Evolutionary conservation across 1,140 invertebrate species (phyloP).

Genomic region (Lordiphosa clarofinis): DNA sequence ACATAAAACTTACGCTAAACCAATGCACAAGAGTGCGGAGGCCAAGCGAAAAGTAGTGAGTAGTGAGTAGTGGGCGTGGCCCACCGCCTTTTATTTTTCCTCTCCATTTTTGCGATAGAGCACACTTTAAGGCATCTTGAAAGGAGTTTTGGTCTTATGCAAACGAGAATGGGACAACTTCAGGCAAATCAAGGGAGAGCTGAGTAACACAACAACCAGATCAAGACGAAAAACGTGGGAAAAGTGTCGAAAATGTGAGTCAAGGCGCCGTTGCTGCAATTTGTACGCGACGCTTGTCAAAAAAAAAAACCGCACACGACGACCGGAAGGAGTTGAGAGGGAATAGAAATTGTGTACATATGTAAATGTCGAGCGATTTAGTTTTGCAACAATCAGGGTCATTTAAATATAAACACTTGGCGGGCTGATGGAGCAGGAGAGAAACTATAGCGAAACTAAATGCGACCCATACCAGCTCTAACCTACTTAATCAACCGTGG

Average conservation of each 20-base stretch:
- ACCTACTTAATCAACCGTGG: too few species aligned
- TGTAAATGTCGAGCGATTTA: too few species aligned
- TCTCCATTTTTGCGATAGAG: conserved; percentile 8
- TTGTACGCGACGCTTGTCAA: conserved; percentile 61
- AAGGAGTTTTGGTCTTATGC: conserved; percentile 71
- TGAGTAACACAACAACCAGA: conserved; percentile 12
- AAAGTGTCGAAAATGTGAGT: conserved; percentile 55
- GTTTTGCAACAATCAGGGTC: not conserved
- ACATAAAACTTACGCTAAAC: conserved; percentile 45
- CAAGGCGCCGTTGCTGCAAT: conserved; percentile 66
- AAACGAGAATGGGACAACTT: conserved; percentile 52
- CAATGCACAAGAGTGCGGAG: not conserved
- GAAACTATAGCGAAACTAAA: too few species aligned
- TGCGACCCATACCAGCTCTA: too few species aligned
- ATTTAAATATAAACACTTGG: not conserved
- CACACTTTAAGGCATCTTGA: conserved; percentile 27
- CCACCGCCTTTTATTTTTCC: conserved; percentile 3
- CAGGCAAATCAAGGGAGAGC: conserved; percentile 55
- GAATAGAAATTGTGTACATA: not conserved
- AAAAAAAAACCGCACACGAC: conserved; percentile 13
- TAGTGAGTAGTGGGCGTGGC: conserved; percentile 40
- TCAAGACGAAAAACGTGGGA: conserved; percentile 14
- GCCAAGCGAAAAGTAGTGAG: conserved; percentile 12
- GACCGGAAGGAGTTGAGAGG: conserved; percentile 4
- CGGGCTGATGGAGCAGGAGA: too few species aligned